Conservation (phyloP, 2,888 invertebrate genomes). For the Orthonychiurus folsomi region DNA sequence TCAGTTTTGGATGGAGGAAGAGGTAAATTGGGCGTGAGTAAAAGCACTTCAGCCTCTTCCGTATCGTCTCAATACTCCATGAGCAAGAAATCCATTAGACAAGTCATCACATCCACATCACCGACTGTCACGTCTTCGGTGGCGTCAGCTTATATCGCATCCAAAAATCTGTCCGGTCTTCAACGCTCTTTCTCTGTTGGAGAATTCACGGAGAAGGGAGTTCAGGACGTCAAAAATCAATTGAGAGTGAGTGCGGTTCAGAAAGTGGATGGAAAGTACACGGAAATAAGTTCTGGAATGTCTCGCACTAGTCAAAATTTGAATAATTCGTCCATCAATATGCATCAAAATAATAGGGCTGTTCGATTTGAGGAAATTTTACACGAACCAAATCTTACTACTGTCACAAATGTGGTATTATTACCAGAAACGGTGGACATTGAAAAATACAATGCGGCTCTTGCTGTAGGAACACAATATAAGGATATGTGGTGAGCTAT, state of each 20-base stretch:
- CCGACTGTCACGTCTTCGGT: neutral
- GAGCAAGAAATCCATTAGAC: conserved; percentile 29
- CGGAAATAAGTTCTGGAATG: neutral
- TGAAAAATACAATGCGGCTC: neutral
- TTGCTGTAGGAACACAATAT: neutral
- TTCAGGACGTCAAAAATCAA: conserved; percentile 26
- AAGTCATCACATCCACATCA: conserved; percentile 22
- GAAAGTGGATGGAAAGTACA: conserved; percentile 15
- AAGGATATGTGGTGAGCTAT: conserved; percentile 37
- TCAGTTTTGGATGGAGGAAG: conserved; percentile 8
- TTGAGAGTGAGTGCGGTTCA: conserved; percentile 27
- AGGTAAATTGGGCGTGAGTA: conserved; percentile 33
- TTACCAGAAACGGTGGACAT: neutral
- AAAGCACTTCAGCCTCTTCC: conserved; percentile 23
- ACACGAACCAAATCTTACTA: neutral
- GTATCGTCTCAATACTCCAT: conserved; percentile 27
- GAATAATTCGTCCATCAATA: neutral
- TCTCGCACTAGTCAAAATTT: neutral
- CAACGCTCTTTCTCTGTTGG: conserved; percentile 22
- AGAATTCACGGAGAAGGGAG: conserved; percentile 35
- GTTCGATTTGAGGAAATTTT: neutral
- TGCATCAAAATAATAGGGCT: neutral
- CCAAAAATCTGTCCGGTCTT: neutral
- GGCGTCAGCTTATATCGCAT: neutral
- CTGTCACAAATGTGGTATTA: neutral